phyloP scores from a whole-genome alignment of 2,797 vertebrate species.

The Sebastes nivosus region DNA sequence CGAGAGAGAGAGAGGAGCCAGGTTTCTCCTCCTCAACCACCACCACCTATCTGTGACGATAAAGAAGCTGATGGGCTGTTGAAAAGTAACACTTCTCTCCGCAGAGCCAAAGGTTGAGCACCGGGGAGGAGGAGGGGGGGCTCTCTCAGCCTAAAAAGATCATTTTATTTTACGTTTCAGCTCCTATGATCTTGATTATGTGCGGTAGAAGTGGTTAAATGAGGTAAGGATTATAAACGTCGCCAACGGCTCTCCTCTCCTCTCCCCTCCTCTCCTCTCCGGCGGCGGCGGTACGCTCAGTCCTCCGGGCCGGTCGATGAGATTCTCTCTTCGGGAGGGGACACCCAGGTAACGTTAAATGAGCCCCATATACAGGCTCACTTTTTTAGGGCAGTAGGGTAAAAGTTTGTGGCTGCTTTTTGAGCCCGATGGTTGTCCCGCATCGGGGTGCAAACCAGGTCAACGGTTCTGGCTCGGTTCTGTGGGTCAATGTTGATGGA shows the following conservation, averaged over 20 bases:
- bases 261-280: too few relatives aligned
- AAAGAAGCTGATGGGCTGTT: slow-evolving; percentile 83
- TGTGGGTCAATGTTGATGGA: slow-evolving; percentile 45
- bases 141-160: slow-evolving; percentile 34
- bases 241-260: slow-evolving; percentile 61
- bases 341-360: slow-evolving; percentile 63
- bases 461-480: slow-evolving; percentile 73
- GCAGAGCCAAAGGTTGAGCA: slow-evolving; percentile 81
- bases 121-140: slow-evolving; percentile 47
- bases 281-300: slow-evolving; percentile 39
- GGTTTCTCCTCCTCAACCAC: slow-evolving; percentile 70
- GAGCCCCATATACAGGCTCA: slow-evolving; percentile 7
- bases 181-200: slow-evolving; percentile 35
- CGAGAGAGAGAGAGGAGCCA: slow-evolving; percentile 59
- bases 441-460: slow-evolving; percentile 58
- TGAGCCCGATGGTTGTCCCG: slow-evolving; percentile 51
- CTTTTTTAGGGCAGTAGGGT: slow-evolving; percentile 34
- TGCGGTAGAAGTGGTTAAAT: slow-evolving; percentile 56
- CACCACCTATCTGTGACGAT: slow-evolving; percentile 81
- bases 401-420: slow-evolving; percentile 65
- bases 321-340: slow-evolving; percentile 55
- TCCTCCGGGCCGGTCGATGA: slow-evolving; percentile 65
- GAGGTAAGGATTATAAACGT: slow-evolving; percentile 71
- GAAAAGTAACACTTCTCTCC: slow-evolving; percentile 85
- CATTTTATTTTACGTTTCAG: slow-evolving; percentile 59